Base-by-base conservation (phyloP, 2,888 invertebrate genomes). In the Heliconius ethilla region DNA sequence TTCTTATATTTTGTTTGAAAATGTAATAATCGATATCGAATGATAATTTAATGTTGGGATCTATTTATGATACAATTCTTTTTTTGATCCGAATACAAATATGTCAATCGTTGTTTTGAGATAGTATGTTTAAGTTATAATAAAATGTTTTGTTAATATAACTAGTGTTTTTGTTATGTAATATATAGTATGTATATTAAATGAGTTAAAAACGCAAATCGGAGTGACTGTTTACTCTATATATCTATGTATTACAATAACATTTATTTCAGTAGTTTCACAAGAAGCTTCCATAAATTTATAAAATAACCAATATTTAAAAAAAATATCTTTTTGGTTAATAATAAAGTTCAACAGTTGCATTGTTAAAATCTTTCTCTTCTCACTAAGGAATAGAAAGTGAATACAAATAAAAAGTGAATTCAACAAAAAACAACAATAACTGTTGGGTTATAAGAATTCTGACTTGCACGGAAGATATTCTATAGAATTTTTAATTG, bases 1-100 rank as follows among this genome's bases (percentile, higher is more conserved):
- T 79, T 78, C 29, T 75, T 70, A 76, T 75, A 79, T 72, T 73
- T 62, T 76, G 70, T 78, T 79, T 70, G 72, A 72, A 80, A 77
- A 77, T 80, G 72, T 45, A 73, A 76, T 79, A 73, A 67, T 55
- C 55, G 45, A 27, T 40, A 18, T 22, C 55, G 25, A 75, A 75
- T 51, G 66, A 66, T 51, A 33, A 75, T 55, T 62, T 74, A 63
- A 74, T 67, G 27, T n/a, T 75, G 33, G 51, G 33, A 33, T 66
- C 15, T 37, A 51, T 66, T 66, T 75, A 55, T 75, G n/a, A 51
- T 55, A 74, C 40, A 45, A 25, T 40, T 25, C 69, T 25, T 25
- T 33, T 25, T n/a, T 25, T 67, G 37, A 67, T 40, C n/a, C 13
- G 37, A 67, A 40, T 40, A 67, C 37, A 67, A 37, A 67, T 37